Conservation (phyloP, 2,888 invertebrate species). For the Polyommatus iphigenia region DNA sequence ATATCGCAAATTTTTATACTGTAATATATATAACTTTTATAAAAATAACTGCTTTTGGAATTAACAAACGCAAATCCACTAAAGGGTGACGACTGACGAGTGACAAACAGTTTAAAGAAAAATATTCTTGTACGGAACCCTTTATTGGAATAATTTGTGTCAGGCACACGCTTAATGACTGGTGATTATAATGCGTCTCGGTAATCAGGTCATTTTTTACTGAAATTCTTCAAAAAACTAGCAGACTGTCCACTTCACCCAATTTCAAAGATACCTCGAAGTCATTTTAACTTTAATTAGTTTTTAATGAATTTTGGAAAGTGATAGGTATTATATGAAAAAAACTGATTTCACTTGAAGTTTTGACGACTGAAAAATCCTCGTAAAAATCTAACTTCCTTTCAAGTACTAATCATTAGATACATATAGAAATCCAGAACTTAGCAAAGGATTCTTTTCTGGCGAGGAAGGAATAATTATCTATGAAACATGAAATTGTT, state of each 20-base stretch:
- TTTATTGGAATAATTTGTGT: background rate
- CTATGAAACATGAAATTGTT: too few species aligned
- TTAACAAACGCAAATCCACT: too few species aligned
- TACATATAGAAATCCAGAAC: too few species aligned
- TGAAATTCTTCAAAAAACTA: background rate
- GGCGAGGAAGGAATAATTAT: too few species aligned
- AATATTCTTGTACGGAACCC: background rate
- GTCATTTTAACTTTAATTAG: background rate
- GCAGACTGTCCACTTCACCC: background rate
- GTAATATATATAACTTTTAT: too few species aligned
- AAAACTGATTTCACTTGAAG: background rate
- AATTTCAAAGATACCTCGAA: background rate
- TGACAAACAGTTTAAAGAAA: too few species aligned
- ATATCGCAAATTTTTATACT: too few species aligned
- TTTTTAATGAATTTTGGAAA: background rate
- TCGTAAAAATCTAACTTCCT: too few species aligned
- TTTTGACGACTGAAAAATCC: background rate
- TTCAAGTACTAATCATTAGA: too few species aligned
- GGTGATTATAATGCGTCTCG: background rate
- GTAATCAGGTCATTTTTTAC: background rate
- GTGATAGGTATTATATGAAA: background rate
- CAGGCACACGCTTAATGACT: background rate
- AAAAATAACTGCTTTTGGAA: too few species aligned
- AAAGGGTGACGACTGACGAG: too few species aligned
- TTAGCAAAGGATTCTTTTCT: too few species aligned